Base-by-base conservation (phyloP, 1,140 invertebrate genomes). In the Andrena cerasifolii region DNA sequence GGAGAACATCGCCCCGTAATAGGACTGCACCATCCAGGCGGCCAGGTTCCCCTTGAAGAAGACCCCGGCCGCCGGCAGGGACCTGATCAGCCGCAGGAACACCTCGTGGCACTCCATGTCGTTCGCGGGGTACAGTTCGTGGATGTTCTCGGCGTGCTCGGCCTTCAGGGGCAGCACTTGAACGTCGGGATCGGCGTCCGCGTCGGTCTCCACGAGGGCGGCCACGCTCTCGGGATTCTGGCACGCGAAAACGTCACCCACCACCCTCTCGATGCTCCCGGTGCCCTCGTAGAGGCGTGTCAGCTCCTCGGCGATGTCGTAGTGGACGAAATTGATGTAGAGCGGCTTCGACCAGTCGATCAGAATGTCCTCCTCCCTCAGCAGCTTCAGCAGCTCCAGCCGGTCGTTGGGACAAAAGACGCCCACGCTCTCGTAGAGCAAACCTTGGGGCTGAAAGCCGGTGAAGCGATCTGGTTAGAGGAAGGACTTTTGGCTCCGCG, bases 1-100 rank as follows among this genome's bases (percentile, higher is more conserved):
- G n/a, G 96, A 97, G 90, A 97, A 97, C 96, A 97, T 97, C 53
- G 96, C 96, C 26, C 96, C 96, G 89, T 97, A 97, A 91, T 97
- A 97, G 3, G 96, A 97, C 86, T 97, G 96, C 36, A 97, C 95
- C 96, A 97, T 97, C 96, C 96, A 97, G 8, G 96, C 96, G 8
- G 96, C 96, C 28, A 97, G 89, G 79, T 95, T 94, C 33, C 95
- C 95, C 45, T 92, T 91, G 56, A 91, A 91, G 89, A 97, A 97
- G 70, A 97, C 95, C 14, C 96, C 96, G 86, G 96, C 95, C 16
- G 96, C 96, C 12, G 96, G 96, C 66, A 97, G 92, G 80, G 94
- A 94, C 58, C 94, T 93, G 53, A 97, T 96, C 36, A 97, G 93
- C 90, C 96, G 96, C 79, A 96, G 95, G 89, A 97, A 97, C 28